Conservation (phyloP, 2,113 vertebrate genomes). For the Pandion haliaetus region DNA sequence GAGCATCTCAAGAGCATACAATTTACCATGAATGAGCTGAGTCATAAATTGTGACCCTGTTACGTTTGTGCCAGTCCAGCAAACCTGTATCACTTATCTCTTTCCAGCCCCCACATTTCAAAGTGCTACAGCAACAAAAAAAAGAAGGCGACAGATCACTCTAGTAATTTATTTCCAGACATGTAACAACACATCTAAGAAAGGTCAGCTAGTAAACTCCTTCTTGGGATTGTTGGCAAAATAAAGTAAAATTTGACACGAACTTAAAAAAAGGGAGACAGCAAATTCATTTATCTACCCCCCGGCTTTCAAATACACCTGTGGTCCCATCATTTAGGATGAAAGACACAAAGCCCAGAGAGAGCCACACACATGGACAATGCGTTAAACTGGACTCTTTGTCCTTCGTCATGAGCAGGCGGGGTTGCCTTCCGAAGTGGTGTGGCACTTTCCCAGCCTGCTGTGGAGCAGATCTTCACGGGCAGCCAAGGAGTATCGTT, state of each 20-base stretch:
- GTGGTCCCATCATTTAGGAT: background rate
- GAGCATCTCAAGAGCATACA: background rate
- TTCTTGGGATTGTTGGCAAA: background rate
- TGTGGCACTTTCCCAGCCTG: background rate
- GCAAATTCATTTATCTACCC: background rate
- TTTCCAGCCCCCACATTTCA: background rate
- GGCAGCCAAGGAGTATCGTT: background rate
- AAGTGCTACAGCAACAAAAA: background rate
- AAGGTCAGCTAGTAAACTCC: conserved; percentile 5
- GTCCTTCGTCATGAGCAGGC: background rate
- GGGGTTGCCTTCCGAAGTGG: background rate
- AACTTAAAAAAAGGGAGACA: background rate
- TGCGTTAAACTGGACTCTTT: background rate
- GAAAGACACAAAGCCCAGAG: background rate
- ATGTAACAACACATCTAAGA: background rate
- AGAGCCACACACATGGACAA: background rate
- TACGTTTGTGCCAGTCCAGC: background rate
- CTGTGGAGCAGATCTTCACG: background rate
- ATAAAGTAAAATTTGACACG: background rate
- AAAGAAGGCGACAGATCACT: background rate
- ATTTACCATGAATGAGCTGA: conserved; percentile 4
- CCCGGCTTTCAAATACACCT: background rate
- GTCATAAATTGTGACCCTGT: conserved; percentile 17
- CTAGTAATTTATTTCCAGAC: conserved; percentile 23
- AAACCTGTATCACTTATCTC: background rate